Base-by-base conservation (phyloP, 2,888 invertebrate genomes). In the Meghimatium bilineatum region DNA sequence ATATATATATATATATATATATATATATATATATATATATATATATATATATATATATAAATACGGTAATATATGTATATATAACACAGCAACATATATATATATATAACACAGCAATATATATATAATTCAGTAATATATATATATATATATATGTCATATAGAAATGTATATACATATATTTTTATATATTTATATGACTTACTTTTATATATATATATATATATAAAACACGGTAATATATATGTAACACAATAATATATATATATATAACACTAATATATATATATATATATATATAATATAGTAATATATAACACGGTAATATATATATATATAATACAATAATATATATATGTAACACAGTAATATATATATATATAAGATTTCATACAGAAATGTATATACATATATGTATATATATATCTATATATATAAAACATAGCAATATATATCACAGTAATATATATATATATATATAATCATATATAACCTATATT, bases 361-460 rank as follows among this genome's bases (percentile, higher is more conserved):
- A 56, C 56, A 56, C 56, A 56, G 2, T 17, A 8, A 56, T 20
- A 23, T 56, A 20, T 23, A 56, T 3, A 23, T 20, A 56, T 23
- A 12, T 20, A 49, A 8, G 17, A 14, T 72, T 12, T 29, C 29
- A 56, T 20, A 56, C 23, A 23, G 3, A 56, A 3, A 56, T 20
- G 20, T 20, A 56, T 23, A 20, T 23, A 20, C 56, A 56, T 20
- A 56, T 17, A 56, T 56, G 8, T 20, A 56, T 23, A 56, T 56
- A 12, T 23, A 56, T 91, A 92, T 84, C 88, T 91, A 44, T 12
- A 44, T 44, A 12, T 44, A n/a, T n/a, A n/a, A n/a, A n/a, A n/a
- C n/a, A n/a, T n/a, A n/a, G n/a, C n/a, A n/a, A n/a, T n/a, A n/a
- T 12, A 44, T 44, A 12, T 44, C 44, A 44, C 44, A 44, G 6